These are phyloP conservation scores for Babylonia areolata DNA, from an alignment of 1,140 invertebrate species.

Conservation along the genomic window DNA sequence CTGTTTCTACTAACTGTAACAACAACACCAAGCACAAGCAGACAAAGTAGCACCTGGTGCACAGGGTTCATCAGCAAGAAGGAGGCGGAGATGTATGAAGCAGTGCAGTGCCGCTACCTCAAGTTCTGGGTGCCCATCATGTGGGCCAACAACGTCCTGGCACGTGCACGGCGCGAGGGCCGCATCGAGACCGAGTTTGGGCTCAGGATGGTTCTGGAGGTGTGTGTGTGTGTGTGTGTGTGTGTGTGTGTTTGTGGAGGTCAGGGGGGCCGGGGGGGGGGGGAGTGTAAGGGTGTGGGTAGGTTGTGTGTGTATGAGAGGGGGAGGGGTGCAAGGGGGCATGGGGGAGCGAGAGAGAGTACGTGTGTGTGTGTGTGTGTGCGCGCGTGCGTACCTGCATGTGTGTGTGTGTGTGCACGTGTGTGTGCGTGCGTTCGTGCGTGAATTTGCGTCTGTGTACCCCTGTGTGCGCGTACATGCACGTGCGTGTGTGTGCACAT, in stretches of 20 bases:
- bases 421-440: background rate
- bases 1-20: constrained; percentile 48
- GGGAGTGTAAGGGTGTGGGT: background rate
- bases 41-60: constrained; percentile 42
- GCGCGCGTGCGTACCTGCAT: background rate
- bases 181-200: constrained; percentile 94
- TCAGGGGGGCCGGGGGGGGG: background rate
- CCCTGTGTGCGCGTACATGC: too few species aligned
- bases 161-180: constrained; percentile 89
- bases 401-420: constrained; percentile 18
- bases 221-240: background rate
- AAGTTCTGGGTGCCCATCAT: constrained; percentile 97
- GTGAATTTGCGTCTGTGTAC: constrained; percentile 23
- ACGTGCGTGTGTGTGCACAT: too few species aligned
- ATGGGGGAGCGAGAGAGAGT: too few species aligned
- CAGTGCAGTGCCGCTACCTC: constrained; percentile 84
- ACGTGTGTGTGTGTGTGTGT: constrained; percentile 3
- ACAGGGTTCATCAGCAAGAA: constrained; percentile 89
- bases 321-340: background rate
- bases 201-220: constrained; percentile 77
- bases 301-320: background rate
- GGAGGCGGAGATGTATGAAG: constrained; percentile 86
- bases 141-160: constrained; percentile 93
- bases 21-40: constrained; percentile 49
- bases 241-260: background rate